Percentiles rank a stretch among this genome's conserved stretches.
Evolutionary conservation across 1,140 invertebrate genomes (phyloP).

Genomic region (Babylonia areolata): DNA sequence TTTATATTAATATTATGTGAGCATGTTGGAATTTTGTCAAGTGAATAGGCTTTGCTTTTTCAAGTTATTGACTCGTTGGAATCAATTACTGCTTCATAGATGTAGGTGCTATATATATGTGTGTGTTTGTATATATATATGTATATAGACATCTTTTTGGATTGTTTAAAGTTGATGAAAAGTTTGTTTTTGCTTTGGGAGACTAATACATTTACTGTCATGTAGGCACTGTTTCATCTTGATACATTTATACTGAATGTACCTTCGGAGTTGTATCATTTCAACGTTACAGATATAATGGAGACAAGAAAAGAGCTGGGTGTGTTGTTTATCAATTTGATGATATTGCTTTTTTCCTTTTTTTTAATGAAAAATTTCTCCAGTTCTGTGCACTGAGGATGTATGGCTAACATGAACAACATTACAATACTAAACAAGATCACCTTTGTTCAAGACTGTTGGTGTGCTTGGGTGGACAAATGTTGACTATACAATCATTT

Average conservation of each 20-base stretch:
- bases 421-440: slow-evolving; percentile 15
- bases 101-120: neutral
- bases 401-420: neutral
- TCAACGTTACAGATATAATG: neutral
- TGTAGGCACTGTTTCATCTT: neutral
- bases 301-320: neutral
- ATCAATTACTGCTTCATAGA: slow-evolving; percentile 6
- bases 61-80: neutral
- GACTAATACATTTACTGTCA: too few relatives aligned
- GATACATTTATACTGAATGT: neutral
- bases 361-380: too few relatives aligned
- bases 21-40: neutral
- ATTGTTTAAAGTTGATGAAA: too few relatives aligned
- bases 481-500: too few relatives aligned
- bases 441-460: too few relatives aligned
- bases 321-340: neutral
- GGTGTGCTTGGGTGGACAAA: too few relatives aligned
- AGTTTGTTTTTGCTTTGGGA: too few relatives aligned
- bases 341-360: too few relatives aligned
- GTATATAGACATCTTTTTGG: too few relatives aligned
- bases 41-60: neutral
- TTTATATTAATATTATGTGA: too few relatives aligned
- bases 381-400: neutral
- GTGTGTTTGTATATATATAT: too few relatives aligned
- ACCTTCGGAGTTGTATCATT: neutral